Evolutionary conservation across 2,888 invertebrate species (phyloP).

Genomic region (Leucophenga montana): DNA sequence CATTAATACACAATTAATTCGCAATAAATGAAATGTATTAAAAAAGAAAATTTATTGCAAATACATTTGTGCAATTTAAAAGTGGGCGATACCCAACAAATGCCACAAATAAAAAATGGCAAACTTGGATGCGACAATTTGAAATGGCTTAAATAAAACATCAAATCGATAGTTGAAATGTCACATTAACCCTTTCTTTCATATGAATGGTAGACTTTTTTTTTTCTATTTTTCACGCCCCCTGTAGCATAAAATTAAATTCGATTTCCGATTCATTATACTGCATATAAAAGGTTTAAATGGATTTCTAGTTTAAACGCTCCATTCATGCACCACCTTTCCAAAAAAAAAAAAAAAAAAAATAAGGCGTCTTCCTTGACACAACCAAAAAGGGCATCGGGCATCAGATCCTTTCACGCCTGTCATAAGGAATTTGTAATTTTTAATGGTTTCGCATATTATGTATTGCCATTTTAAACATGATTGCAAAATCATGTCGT

Average conservation of each 20-base stretch:
- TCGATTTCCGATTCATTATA: neutral
- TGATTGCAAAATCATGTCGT: slow-evolving; percentile 18
- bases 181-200: slow-evolving; percentile 3
- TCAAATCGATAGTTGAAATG: slow-evolving; percentile 22
- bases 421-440: slow-evolving; percentile 23
- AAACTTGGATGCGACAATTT: neutral
- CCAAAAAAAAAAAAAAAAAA: slow-evolving; percentile 11
- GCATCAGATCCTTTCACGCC: slow-evolving; percentile 17
- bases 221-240: no score
- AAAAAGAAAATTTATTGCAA: neutral
- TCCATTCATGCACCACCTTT: neutral
- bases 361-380: neutral
- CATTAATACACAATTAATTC: neutral
- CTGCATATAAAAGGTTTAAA: neutral
- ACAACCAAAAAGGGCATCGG: neutral
- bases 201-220: neutral
- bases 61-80: slow-evolving; percentile 6
- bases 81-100: slow-evolving; percentile 21
- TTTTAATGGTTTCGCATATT: slow-evolving; percentile 19
- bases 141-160: neutral
- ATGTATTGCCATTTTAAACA: neutral
- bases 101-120: slow-evolving; percentile 12
- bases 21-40: slow-evolving; percentile 5
- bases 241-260: no score
- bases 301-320: slow-evolving; percentile 6